Evolutionary conservation across 2,797 vertebrate species (phyloP).

Genomic region (Neolamprologus multifasciatus): DNA sequence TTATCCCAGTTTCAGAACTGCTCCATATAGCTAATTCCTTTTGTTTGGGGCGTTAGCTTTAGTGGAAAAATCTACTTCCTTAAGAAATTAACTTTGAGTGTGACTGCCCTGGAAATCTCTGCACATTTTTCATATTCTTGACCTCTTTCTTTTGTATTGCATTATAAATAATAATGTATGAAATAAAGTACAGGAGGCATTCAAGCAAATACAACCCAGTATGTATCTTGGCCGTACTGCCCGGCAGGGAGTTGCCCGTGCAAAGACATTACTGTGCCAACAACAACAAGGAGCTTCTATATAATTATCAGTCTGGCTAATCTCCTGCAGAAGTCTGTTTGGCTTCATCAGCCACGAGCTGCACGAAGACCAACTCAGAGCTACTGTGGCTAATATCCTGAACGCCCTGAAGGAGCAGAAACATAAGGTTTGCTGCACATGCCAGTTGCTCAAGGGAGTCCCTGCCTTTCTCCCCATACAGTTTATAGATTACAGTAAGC

Average conservation of each 20-base stretch:
- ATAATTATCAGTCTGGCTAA: conserved; percentile 31
- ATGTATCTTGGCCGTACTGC: background rate
- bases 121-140: background rate
- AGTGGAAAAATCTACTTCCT: background rate
- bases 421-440: conserved; percentile 41
- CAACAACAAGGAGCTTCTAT: conserved; percentile 10
- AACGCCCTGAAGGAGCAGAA: conserved; percentile 27
- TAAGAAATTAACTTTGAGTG: background rate
- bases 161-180: background rate
- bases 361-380: conserved; percentile 16
- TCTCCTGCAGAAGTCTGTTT: conserved; percentile 35
- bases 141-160: background rate
- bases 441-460: conserved; percentile 6
- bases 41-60: background rate
- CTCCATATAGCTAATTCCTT: background rate
- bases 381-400: conserved; percentile 11
- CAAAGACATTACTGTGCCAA: background rate
- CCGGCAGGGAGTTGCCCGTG: background rate
- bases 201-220: background rate
- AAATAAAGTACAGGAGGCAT: conserved; percentile 8
- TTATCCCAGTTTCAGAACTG: background rate
- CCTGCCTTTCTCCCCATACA: background rate
- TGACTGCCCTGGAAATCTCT: background rate
- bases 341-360: conserved; percentile 19
- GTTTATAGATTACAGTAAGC: conserved; percentile 28